phyloP scores from a whole-genome alignment of 1,140 invertebrate species.

The Hermetia illucens region DNA sequence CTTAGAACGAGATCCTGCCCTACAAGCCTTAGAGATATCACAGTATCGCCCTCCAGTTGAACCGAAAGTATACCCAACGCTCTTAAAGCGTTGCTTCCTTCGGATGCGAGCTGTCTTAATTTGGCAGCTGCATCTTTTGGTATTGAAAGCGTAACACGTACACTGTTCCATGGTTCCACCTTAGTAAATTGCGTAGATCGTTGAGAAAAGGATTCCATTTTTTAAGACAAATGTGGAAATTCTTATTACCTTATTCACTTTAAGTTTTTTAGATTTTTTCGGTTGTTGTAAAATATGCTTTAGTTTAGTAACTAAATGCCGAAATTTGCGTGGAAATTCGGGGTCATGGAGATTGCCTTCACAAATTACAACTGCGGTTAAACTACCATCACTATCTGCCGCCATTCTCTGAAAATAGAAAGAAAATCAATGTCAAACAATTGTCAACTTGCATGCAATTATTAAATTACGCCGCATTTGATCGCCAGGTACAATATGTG shows the following conservation, averaged over 20 bases:
- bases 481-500: too few relatives aligned
- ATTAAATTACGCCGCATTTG: neutral
- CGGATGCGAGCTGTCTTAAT: conserved; percentile 76
- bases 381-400: conserved; percentile 8
- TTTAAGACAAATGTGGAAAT: too few relatives aligned
- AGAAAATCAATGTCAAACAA: neutral
- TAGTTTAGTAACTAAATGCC: conserved; percentile 2
- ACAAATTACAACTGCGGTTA: conserved; percentile 8
- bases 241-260: conserved; percentile 10
- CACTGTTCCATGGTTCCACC: conserved; percentile 97
- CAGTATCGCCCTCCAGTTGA: conserved; percentile 90
- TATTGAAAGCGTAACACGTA: conserved; percentile 91
- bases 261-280: conserved; percentile 4
- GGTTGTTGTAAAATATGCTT: conserved; percentile 6
- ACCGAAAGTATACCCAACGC: conserved; percentile 89
- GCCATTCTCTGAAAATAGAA: conserved; percentile 5
- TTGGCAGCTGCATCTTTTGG: conserved; percentile 83
- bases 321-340: conserved; percentile 7
- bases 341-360: conserved; percentile 7
- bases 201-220: too few relatives aligned
- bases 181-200: conserved; percentile 29
- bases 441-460: neutral
- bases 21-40: conserved; percentile 76
- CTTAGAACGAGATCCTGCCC: conserved; percentile 59
- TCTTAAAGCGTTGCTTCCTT: conserved; percentile 71